These are phyloP conservation scores for Lithophane ornitopus DNA, from an alignment of 2,888 invertebrate species.

Conservation along the genomic window DNA sequence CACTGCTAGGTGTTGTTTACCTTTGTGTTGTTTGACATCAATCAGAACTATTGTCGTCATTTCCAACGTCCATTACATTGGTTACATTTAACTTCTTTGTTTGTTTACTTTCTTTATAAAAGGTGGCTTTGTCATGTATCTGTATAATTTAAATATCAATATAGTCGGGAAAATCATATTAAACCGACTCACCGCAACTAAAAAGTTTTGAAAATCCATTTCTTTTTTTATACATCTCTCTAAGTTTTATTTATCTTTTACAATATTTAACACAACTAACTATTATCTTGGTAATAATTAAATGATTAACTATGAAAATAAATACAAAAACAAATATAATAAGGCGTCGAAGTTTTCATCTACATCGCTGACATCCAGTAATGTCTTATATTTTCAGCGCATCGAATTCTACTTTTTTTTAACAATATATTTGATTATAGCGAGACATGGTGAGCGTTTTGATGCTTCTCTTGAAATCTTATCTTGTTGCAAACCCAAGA, in stretches of 20 bases:
- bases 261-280: too few species aligned
- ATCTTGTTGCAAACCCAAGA: constrained; percentile 42
- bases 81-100: constrained; percentile 57
- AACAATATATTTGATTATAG: constrained; percentile 7
- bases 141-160: neutral
- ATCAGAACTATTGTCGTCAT: constrained; percentile 68
- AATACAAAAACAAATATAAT: too few species aligned
- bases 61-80: constrained; percentile 67
- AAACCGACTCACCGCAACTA: neutral
- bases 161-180: neutral
- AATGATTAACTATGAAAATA: too few species aligned
- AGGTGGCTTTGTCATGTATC: neutral
- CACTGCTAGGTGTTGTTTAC: constrained; percentile 63
- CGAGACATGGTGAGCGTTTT: constrained; percentile 16
- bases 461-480: constrained; percentile 16
- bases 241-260: too few species aligned
- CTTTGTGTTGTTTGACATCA: constrained; percentile 72
- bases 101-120: constrained; percentile 24
- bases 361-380: too few species aligned
- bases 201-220: constrained; percentile 1
- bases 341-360: too few species aligned
- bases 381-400: neutral
- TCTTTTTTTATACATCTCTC: too few species aligned
- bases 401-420: constrained; percentile 1
- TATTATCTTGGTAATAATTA: too few species aligned